Base-by-base conservation (phyloP, 2,113 vertebrate species). In the Parotia lawesii region DNA sequence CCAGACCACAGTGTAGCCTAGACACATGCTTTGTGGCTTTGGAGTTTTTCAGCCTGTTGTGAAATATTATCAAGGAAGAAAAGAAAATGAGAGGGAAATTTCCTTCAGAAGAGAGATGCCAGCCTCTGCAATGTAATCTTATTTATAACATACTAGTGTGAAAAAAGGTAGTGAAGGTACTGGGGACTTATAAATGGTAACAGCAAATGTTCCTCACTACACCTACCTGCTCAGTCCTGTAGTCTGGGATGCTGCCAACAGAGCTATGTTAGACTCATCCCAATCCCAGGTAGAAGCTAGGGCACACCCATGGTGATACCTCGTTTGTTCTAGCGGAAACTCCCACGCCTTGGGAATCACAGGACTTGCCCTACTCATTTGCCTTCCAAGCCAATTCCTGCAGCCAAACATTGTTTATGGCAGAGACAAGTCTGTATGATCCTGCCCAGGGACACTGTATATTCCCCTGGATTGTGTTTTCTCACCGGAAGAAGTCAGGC, bases 401-500 rank as follows among this genome's bases (percentile, higher is more conserved):
- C 81, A 93, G 76, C 47, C 2, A 5, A 79, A 31, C 20, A 12
- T 9, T 23, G 35, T 27, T 91, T n/a, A 12, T 37, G 50, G 69
- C 67, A 73, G 8, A 25, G 56, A 16, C 47, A 31, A 44, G 23
- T 12, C 78, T 56, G 24, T 33, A 20, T 51, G 24, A n/a, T 37
- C 45, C 81, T 56, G 81, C 51, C 70, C 10, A 19, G 51, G 25
- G 35, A 62, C 20, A 69, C 50, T 1, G 0, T 22, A 1, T 2
- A 9, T 47, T 88, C 14, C 23, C 15, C 13, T 42, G 37, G 42
- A 27, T 48, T 31, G 38, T n/a, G 22, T 10, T 65, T 20, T 33
- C 50, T 38, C 33, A 27, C 22, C 0, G 0, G n/a, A 31, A 89
- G 16, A 29, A n/a, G 37, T 37, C 1, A 5, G 1, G 5, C 10